Percentiles rank a stretch among this genome's conserved stretches.
Evolutionary conservation across 2,888 invertebrate species (phyloP).

Genomic region (Drosophila atripex): DNA sequence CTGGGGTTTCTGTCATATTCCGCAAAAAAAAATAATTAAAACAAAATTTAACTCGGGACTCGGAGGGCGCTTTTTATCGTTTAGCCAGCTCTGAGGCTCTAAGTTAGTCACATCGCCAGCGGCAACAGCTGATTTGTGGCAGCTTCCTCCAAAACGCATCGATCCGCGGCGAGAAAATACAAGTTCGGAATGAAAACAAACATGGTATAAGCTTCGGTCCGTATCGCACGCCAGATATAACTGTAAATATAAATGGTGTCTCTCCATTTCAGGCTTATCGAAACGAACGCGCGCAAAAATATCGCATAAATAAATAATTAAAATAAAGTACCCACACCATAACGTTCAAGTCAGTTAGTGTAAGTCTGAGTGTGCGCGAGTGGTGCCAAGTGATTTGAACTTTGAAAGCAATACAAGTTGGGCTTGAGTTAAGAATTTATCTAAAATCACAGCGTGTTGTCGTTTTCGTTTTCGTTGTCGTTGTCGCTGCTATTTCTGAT

Average conservation of each 20-base stretch:
- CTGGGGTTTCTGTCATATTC: neutral
- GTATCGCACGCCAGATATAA: constrained; percentile 38
- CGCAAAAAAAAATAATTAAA: constrained; percentile 11
- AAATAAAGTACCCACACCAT: constrained; percentile 47
- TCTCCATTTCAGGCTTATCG: constrained; percentile 75
- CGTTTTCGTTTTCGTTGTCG: constrained; percentile 64
- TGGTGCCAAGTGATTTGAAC: constrained; percentile 77
- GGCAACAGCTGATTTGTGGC: constrained; percentile 62
- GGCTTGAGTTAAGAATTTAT: constrained; percentile 76
- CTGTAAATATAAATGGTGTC: constrained; percentile 75
- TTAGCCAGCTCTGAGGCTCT: constrained; percentile 46
- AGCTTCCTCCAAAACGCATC: constrained; percentile 24
- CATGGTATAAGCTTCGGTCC: constrained; percentile 20
- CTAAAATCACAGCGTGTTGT: constrained; percentile 76
- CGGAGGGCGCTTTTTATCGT: constrained; percentile 43
- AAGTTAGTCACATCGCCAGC: constrained; percentile 60
- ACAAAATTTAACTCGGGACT: constrained; percentile 13
- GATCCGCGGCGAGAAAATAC: constrained; percentile 11
- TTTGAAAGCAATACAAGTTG: constrained; percentile 80
- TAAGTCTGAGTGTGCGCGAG: constrained; percentile 40
- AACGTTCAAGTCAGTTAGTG: neutral
- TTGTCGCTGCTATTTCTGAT: constrained; percentile 49
- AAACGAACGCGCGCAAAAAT: constrained; percentile 73
- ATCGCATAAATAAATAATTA: constrained; percentile 78
- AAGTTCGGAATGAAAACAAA: constrained; percentile 41